Evolutionary conservation across 2,797 vertebrate species (phyloP).

Genomic region (Ciconia nigra): DNA sequence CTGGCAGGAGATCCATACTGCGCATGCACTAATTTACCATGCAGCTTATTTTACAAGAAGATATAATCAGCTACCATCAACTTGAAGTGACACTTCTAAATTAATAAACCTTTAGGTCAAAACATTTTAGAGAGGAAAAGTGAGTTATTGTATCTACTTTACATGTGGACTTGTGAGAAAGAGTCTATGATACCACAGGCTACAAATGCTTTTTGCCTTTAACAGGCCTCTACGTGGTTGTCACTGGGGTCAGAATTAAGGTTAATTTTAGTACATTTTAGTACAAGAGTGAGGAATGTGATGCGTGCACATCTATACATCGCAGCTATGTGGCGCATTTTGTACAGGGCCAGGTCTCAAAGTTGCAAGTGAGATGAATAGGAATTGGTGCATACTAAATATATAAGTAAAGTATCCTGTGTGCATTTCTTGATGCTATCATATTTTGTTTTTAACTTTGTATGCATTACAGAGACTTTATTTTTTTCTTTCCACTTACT

Average conservation of each 20-base stretch:
- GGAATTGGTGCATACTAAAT: not conserved
- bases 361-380: not conserved
- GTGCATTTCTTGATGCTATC: not conserved
- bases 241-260: not conserved
- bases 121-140: not conserved
- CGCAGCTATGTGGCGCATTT: not conserved
- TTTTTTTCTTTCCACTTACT: not conserved
- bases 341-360: not conserved
- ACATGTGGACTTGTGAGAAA: not conserved
- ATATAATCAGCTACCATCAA: not conserved
- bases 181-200: not conserved
- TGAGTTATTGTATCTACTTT: not conserved
- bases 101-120: not conserved
- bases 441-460: not conserved
- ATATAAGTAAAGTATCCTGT: not conserved
- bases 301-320: not conserved
- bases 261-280: not conserved
- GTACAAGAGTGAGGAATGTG: not conserved
- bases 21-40: rapidly evolving
- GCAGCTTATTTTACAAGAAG: not conserved
- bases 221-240: not conserved
- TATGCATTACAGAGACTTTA: not conserved
- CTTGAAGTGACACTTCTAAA: not conserved
- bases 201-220: not conserved
- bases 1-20: not conserved